phyloP scores from a whole-genome alignment of 1,140 invertebrate species.

The Acromyrmex echinatior region DNA sequence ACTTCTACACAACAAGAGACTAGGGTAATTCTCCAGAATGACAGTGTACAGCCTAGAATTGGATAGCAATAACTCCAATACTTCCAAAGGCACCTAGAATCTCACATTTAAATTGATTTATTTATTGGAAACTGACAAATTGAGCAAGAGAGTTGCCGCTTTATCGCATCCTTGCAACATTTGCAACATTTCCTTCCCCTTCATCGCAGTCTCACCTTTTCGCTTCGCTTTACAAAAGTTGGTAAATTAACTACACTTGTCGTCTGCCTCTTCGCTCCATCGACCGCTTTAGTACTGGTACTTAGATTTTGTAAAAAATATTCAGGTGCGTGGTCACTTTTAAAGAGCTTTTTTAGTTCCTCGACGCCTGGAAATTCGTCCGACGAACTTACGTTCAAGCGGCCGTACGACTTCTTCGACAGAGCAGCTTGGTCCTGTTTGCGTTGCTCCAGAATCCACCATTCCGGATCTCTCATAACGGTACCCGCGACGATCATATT shows the following conservation, averaged over 20 bases:
- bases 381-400: conserved; percentile 85
- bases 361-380: conserved; percentile 89
- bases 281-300: conserved; percentile 85
- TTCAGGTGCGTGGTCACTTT: conserved; percentile 89
- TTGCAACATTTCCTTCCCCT: neutral
- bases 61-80: conserved; percentile 88
- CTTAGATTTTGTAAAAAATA: conserved; percentile 89
- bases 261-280: conserved; percentile 78
- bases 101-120: conserved; percentile 32
- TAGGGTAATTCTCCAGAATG: conserved; percentile 91
- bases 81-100: conserved; percentile 89
- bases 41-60: conserved; percentile 91
- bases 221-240: conserved; percentile 90
- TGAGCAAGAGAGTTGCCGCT: neutral
- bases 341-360: conserved; percentile 89
- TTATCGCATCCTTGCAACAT: neutral
- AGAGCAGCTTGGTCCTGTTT: conserved; percentile 76
- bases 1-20: conserved; percentile 89
- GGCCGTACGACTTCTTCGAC: conserved; percentile 81
- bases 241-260: conserved; percentile 91
- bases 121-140: neutral
- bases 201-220: conserved; percentile 87
- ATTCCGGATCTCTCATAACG: conserved; percentile 95
- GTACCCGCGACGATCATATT: conserved; percentile 96
- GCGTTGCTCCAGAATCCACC: conserved; percentile 90